phyloP scores from a whole-genome alignment of 1,140 invertebrate genomes.

The Pomacea maculata region DNA sequence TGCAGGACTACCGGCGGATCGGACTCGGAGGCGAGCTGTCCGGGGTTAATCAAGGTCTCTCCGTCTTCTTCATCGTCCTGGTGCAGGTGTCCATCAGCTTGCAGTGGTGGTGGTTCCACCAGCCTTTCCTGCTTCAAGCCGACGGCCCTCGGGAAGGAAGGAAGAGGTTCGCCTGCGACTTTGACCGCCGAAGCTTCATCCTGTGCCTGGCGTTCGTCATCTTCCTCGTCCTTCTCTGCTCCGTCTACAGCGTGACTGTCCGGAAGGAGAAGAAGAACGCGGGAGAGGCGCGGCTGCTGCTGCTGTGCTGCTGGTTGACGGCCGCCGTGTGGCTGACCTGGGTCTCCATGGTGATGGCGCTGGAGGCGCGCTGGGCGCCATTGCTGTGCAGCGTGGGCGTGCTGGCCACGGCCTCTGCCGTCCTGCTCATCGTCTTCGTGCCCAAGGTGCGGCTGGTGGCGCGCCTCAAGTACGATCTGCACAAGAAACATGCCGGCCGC shows the following conservation, averaged over 20 bases:
- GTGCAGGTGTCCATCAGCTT: slow-evolving; percentile 58
- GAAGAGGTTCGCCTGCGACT: slow-evolving; percentile 48
- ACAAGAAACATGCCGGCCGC: slow-evolving; percentile 31
- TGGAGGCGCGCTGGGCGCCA: slow-evolving; percentile 66
- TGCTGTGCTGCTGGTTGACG: slow-evolving; percentile 66
- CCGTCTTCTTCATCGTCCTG: slow-evolving; percentile 69
- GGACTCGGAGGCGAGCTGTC: slow-evolving; percentile 73
- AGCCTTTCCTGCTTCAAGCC: slow-evolving; percentile 26
- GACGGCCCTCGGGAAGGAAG: background rate
- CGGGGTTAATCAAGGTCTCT: slow-evolving; percentile 69
- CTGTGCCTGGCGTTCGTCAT: slow-evolving; percentile 68
- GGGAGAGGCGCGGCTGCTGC: slow-evolving; percentile 71
- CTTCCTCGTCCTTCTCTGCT: slow-evolving; percentile 68
- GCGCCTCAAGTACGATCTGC: slow-evolving; percentile 51
- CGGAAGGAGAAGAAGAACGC: slow-evolving; percentile 71
- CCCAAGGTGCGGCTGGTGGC: slow-evolving; percentile 72
- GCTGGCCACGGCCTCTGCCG: slow-evolving; percentile 68
- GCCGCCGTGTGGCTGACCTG: slow-evolving; percentile 69
- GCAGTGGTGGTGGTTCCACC: slow-evolving; percentile 45
- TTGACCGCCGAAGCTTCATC: slow-evolving; percentile 47
- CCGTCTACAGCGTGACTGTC: slow-evolving; percentile 69
- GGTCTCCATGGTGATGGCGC: slow-evolving; percentile 67
- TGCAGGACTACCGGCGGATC: slow-evolving; percentile 70
- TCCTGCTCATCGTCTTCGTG: slow-evolving; percentile 70
- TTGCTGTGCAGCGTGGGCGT: slow-evolving; percentile 71